phyloP scores from a whole-genome alignment of 2,113 vertebrate species.

The Ploceus nigricollis region DNA sequence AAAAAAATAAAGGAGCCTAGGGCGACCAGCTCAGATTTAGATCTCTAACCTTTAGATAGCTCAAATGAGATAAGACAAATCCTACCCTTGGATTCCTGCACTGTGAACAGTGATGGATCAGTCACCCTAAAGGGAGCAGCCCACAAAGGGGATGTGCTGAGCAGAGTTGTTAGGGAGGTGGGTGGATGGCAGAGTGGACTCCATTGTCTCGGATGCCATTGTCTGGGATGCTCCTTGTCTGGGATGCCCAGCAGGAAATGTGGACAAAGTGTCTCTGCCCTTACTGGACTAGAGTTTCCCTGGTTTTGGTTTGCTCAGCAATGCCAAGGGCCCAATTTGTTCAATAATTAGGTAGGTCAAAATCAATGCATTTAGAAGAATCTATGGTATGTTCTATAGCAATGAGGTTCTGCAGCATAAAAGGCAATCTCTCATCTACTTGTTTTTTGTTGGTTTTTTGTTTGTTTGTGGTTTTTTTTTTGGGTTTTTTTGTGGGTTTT shows the following conservation, averaged over 20 bases:
- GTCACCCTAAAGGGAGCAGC: neutral
- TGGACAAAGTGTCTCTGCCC: accelerated
- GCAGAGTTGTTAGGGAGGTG: accelerated
- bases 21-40: neutral
- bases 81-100: neutral
- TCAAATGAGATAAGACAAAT: neutral
- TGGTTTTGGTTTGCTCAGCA: neutral
- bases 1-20: neutral
- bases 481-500: neutral
- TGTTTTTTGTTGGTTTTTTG: neutral
- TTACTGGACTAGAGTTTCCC: neutral
- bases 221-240: accelerated
- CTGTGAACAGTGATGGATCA: neutral
- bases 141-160: accelerated
- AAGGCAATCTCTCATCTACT: neutral
- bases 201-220: no score
- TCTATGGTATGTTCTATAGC: neutral
- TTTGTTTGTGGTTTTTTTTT: neutral
- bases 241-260: accelerated
- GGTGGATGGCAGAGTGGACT: neutral
- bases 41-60: neutral
- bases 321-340: neutral
- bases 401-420: neutral
- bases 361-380: neutral
- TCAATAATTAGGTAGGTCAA: neutral